Base-by-base conservation (phyloP, 2,113 vertebrate genomes). In the Puffinus mauretanicus region DNA sequence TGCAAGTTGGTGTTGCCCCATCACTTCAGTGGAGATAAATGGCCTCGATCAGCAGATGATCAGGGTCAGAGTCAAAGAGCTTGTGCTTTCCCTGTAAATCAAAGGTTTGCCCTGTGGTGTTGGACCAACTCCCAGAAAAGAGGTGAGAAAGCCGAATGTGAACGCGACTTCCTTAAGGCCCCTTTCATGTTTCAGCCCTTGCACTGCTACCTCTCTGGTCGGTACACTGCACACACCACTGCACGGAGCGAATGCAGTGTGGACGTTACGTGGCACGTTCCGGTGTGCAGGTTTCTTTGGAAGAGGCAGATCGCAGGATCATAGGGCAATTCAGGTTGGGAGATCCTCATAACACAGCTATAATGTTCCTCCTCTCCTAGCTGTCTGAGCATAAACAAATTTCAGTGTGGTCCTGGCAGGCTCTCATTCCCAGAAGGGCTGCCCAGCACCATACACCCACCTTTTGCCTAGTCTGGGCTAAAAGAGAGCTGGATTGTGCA, bases 191-290 rank as follows among this genome's bases (percentile, higher is more conserved):
- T 72, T 82, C 36, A 70, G 40, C 26, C 62, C 16, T 62, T 61
- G 30, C 10, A 16, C 10, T 0, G 0, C n/a, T 49, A 5, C 5
- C 9, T 62, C 22, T n/a, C 26, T 1, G 1, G 6, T 0, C 2
- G 1, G 11, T 26, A 30, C 13, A 5, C 20, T 40, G 54, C 19
- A 61, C 0, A 1, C 18, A 30, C 9, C 3, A 2, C 52, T 18
- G 73, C 29, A 58, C 2, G 3, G 49, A 38, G 19, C 21, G 11
- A 80, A 9, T 5, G 20, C 21, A 12, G 18, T 1, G 27, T 40
- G 57, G 32, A 13, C 19, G 40, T 46, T 4, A 16, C 0, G 0
- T 5, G 17, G 19, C 12, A 11, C 2, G 5, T 54, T 60, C 18
- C 34, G 66, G 21, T 13, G 19, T 0, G 0, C 16, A 75, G 16